Evolutionary conservation across 2,888 invertebrate genomes (phyloP), one percentile per base, ranked within the genome.

Genomic region (Ptychoptera contaminata): DNA sequence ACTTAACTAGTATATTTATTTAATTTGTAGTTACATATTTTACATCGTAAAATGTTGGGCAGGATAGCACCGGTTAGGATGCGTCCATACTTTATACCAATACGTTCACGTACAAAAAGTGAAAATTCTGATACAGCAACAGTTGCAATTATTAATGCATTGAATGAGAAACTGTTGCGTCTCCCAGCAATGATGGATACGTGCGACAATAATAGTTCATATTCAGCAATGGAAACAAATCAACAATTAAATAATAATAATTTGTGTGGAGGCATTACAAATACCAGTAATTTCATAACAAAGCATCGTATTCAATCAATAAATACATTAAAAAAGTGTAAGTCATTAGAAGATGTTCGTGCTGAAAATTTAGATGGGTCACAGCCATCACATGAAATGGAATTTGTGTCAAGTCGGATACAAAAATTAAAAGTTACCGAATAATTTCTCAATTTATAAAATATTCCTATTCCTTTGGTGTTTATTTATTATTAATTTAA

Each of bases 361-460:
- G 51, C 71, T 8, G 63, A 74, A 46, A 57, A 66, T n/a, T 51
- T 57, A 31, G 56, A 51, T 44, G 54, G 51, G 9, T 57, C 59
- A 11, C 49, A 69, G 48, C 58, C 60, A 40, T 67, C 68, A 4
- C 72, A 71, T 6, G 76, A 76, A 52, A 67, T 76, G 63, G 76
- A 77, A 51, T 69, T 73, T 54, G 73, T 76, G 39, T 76, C 76
- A 9, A 72, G 71, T 49, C 69, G 70, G 52, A 76, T 77, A 56
- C 73, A 76, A 58, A 76, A 75, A 56, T 58, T 76, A 45, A 74
- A 72, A 59, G 74, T 76, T 46, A 72, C 68, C 51, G 75, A 76
- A 66, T 71, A 69, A 47, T 37, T 43, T 31, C 23, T 23, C 3
- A 5, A 23, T 23, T 23, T 23, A 3, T 7, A 23, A 5, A 23